Evolutionary conservation across 2,888 invertebrate species (phyloP), one percentile per base, ranked within the genome.

Genomic region (Agapetus fuscipes): DNA sequence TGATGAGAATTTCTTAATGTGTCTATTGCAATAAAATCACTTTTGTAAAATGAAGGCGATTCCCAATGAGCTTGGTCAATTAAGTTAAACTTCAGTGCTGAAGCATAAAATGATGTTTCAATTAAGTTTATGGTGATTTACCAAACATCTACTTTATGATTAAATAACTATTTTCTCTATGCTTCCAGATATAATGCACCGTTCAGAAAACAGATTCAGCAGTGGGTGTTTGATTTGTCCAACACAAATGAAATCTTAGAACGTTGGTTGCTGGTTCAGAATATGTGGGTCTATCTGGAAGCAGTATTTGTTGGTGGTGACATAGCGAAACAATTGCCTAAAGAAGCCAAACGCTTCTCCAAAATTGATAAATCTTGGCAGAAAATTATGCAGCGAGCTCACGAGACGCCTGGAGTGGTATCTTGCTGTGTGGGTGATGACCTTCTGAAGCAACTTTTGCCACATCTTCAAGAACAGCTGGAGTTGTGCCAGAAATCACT

Each of bases 301-400:
- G 96, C 96, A 0, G 96, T 96, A 1, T 96, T 96, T 61, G 95
- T 96, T 0, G 96, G 96, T 2, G 96, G 96, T 38, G 96, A 96
- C 57, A 96, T 96, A 52, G 96, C 96, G n/a, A 95, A 95, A 55
- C 96, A 96, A 56, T 63, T 96, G 33, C 96, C 96, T 0, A 90
- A 90, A 57, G 91, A 91, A 63, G 91, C 91, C 0, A 91, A 91
- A 58, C 72, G 90, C 49, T 96, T 96, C 62, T 87, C 88, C 20
- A 95, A 93, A 69, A 96, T 96, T 45, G 96, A 96, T 62, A 95
- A 95, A 58, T 91, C 94, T 1, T 96, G 96, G 96, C 93, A 94
- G 61, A 95, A 94, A 61, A 95, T 96, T 35, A 93, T 93, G 91
- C 90, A 91, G 61, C 69, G 94, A 43, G 95, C 95, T 0, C 95